These are phyloP conservation scores for Tigriopus japonicus DNA, from an alignment of 1,140 invertebrate genomes.

Conservation along the genomic window DNA sequence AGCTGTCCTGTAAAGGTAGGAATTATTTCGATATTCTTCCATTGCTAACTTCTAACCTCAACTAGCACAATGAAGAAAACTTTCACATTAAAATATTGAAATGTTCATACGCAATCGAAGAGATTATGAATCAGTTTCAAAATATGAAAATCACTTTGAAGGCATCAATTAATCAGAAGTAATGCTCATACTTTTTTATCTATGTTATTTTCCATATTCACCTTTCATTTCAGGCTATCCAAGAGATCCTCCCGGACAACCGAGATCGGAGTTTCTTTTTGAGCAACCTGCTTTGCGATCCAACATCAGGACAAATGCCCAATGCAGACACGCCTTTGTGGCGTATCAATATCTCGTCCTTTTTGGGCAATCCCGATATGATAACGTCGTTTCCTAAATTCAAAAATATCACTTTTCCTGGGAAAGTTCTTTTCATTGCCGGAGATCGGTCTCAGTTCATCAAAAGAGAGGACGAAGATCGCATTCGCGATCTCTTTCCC, in stretches of 20 bases:
- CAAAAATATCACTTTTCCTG: constrained; percentile 32
- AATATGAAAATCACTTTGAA: no score
- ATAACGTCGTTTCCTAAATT: constrained; percentile 27
- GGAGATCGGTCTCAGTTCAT: constrained; percentile 59
- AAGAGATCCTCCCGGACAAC: constrained; percentile 24
- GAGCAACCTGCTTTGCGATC: constrained; percentile 47
- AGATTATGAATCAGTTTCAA: no score
- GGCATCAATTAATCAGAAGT: no score
- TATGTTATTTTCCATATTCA: no score
- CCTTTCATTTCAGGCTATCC: neutral
- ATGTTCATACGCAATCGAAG: no score
- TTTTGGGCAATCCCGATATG: constrained; percentile 39
- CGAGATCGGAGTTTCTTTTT: constrained; percentile 44
- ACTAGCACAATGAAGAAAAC: no score
- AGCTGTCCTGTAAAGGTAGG: no score
- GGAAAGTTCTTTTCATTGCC: constrained; percentile 57
- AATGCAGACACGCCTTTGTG: constrained; percentile 34
- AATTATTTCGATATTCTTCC: no score
- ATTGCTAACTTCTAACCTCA: no score
- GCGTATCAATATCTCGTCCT: constrained; percentile 47
- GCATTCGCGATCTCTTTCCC: constrained; percentile 55
- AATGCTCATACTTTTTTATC: no score
- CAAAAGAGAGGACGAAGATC: constrained; percentile 39
- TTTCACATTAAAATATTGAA: no score
- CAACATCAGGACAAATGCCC: constrained; percentile 29